Percentiles rank a stretch among this genome's conserved stretches.
Evolutionary conservation across 2,888 invertebrate genomes (phyloP).

Genomic region (Saturnia japonica): DNA sequence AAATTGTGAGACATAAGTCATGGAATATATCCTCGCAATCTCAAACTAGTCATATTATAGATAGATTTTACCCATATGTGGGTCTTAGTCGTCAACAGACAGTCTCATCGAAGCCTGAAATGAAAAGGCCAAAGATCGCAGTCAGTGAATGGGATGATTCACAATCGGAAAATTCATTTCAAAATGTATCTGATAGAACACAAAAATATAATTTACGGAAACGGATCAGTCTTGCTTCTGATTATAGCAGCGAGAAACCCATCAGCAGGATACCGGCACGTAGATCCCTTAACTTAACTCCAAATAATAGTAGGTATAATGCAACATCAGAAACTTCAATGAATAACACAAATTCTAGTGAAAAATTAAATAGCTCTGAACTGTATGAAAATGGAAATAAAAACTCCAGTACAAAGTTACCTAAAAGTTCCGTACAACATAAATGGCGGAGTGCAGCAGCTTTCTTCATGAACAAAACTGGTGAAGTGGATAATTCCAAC

Average conservation of each 20-base stretch:
- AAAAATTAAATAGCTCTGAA: slow-evolving; percentile 50
- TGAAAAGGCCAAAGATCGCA: slow-evolving; percentile 44
- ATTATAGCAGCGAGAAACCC: slow-evolving; percentile 61
- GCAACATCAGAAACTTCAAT: slow-evolving; percentile 58
- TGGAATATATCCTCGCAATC: slow-evolving; percentile 82
- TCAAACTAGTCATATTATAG: slow-evolving; percentile 63
- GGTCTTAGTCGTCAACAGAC: slow-evolving; percentile 75
- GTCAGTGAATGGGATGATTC: slow-evolving; percentile 60
- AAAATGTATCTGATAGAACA: slow-evolving; percentile 52
- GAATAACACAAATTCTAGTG: slow-evolving; percentile 55
- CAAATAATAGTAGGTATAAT: slow-evolving; percentile 58
- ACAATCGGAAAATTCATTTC: slow-evolving; percentile 53
- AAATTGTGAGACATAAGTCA: slow-evolving; percentile 83
- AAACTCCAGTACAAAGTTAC: slow-evolving; percentile 42
- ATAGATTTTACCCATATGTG: slow-evolving; percentile 79
- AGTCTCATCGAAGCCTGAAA: slow-evolving; percentile 56
- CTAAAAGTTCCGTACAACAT: slow-evolving; percentile 55
- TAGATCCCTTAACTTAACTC: slow-evolving; percentile 61
- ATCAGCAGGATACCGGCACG: slow-evolving; percentile 60
- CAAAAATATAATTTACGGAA: slow-evolving; percentile 64
- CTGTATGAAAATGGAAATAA: slow-evolving; percentile 54
- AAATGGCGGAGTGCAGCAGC: slow-evolving; percentile 82
- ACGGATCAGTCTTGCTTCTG: slow-evolving; percentile 60
- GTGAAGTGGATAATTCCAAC: slow-evolving; percentile 65
- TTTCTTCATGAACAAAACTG: slow-evolving; percentile 78